Conservation (phyloP, 2,888 invertebrate species). For the Shargacucullia verbasci region DNA sequence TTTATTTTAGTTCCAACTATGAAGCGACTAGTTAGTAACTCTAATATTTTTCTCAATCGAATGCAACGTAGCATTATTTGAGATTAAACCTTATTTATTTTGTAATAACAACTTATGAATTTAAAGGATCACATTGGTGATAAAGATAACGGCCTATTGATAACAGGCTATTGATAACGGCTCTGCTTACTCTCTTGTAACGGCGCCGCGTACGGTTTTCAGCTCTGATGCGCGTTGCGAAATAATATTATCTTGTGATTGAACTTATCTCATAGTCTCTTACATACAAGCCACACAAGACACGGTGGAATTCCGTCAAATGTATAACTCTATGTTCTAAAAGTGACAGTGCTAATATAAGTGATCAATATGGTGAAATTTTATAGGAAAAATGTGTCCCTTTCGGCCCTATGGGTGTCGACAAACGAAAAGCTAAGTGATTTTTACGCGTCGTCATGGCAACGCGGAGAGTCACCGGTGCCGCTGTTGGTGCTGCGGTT, state of each 20-base stretch:
- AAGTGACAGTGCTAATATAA: constrained; percentile 33
- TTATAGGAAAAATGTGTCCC: constrained; percentile 71
- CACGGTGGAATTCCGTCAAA: constrained; percentile 6
- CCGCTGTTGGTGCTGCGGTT: constrained; percentile 75
- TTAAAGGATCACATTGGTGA: constrained; percentile 56
- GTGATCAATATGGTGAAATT: constrained; percentile 80
- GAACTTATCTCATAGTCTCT: constrained; percentile 31
- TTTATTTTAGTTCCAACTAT: background rate
- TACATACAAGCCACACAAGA: constrained; percentile 3
- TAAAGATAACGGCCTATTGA: constrained; percentile 59
- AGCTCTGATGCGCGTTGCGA: constrained; percentile 56
- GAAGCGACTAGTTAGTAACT: background rate
- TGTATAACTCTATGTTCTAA: constrained; percentile 14
- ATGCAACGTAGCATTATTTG: constrained; percentile 1
- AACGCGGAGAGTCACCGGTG: constrained; percentile 77
- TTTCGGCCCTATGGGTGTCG: constrained; percentile 80
- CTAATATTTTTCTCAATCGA: background rate
- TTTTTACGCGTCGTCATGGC: constrained; percentile 83
- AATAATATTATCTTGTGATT: constrained; percentile 50
- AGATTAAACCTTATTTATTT: constrained; percentile 13
- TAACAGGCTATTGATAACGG: constrained; percentile 69
- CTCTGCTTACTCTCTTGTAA: constrained; percentile 52
- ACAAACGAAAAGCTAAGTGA: constrained; percentile 76
- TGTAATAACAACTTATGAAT: constrained; percentile 6
- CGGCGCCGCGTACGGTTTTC: constrained; percentile 26